Evolutionary conservation across 1,140 invertebrate genomes (phyloP), one percentile per base, ranked within the genome.

Genomic region (Aporrectodea caliginosa): DNA sequence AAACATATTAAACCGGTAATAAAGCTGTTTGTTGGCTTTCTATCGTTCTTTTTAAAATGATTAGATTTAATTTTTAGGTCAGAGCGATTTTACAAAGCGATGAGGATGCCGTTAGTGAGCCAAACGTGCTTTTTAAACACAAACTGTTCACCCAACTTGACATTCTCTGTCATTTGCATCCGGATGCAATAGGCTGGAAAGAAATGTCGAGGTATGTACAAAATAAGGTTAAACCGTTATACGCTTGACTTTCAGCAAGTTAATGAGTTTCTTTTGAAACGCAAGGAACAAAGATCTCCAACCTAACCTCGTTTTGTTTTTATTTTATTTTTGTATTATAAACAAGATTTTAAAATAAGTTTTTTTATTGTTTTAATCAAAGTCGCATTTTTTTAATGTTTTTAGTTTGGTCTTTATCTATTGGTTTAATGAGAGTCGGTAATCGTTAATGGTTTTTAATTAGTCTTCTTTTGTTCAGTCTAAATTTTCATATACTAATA

Each of bases 101-200:
- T n/a, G n/a, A n/a, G n/a, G n/a, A n/a, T n/a, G n/a, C n/a, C n/a
- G n/a, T n/a, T n/a, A n/a, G n/a, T n/a, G n/a, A n/a, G n/a, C n/a
- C n/a, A n/a, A n/a, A n/a, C n/a, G n/a, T n/a, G n/a, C n/a, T n/a
- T n/a, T n/a, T n/a, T n/a, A n/a, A 33, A 1, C 73, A 74, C 73
- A 34, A 32, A 6, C 29, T 80, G 0, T 80, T 80, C 75, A 58
- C 76, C 32, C 79, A 80, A 75, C 32, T 80, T 75, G 75, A 80
- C 75, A 16, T 71, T 22, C 34, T 80, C 6, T 80, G 79, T 73
- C 69, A 72, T 30, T 80, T 80, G n/a, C 35, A 35, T 27, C 75
- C 43, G n/a, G 75, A 43, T 2, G 75, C 34, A 14, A 69, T 58
- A n/a, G 79, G 79, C 12, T 80, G 79, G 79, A 80, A 80, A 73